Evolutionary conservation across 1,140 invertebrate genomes (phyloP).

Genomic region (Phocides pigmalion): DNA sequence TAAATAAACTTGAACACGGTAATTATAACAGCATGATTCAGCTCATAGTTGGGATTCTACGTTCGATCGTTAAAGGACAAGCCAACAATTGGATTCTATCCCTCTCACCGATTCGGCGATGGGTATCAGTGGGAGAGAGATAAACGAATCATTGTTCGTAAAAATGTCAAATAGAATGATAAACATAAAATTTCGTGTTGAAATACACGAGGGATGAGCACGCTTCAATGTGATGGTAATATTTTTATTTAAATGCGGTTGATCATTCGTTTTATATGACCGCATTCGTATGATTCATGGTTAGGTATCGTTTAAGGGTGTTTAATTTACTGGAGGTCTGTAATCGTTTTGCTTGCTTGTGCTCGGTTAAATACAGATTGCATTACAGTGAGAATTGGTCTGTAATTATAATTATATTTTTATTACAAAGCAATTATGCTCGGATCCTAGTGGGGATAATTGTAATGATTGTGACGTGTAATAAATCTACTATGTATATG

Average conservation of each 20-base stretch:
- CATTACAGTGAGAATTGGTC: slow-evolving; percentile 21
- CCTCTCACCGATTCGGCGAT: slow-evolving; percentile 46
- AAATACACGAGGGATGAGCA: slow-evolving; percentile 55
- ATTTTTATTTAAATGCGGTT: slow-evolving; percentile 62
- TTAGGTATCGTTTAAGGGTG: slow-evolving; percentile 38
- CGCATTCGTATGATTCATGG: slow-evolving; percentile 33
- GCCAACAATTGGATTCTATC: slow-evolving; percentile 62
- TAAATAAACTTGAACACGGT: slow-evolving; percentile 45
- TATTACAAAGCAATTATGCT: slow-evolving; percentile 20
- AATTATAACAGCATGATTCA: slow-evolving; percentile 72
- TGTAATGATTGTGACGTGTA: not conserved
- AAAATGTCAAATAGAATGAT: slow-evolving; percentile 81
- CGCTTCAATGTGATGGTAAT: slow-evolving; percentile 54
- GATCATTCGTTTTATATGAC: slow-evolving; percentile 39
- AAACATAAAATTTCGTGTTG: slow-evolving; percentile 77
- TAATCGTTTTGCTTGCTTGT: slow-evolving; percentile 36
- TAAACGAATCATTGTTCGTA: slow-evolving; percentile 69
- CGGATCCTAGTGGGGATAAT: not conserved
- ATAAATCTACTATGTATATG: no score
- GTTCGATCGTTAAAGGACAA: slow-evolving; percentile 55
- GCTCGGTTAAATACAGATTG: slow-evolving; percentile 17
- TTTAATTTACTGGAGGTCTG: slow-evolving; percentile 46
- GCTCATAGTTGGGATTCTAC: slow-evolving; percentile 61
- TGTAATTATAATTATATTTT: slow-evolving; percentile 26
- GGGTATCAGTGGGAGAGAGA: slow-evolving; percentile 47